A percentile compares a stretch with the other conserved stretches of the same genome.
Evolutionary conservation across 23 tunicate genomes (phyloP).

Genomic region (Halocynthia roretzi): DNA sequence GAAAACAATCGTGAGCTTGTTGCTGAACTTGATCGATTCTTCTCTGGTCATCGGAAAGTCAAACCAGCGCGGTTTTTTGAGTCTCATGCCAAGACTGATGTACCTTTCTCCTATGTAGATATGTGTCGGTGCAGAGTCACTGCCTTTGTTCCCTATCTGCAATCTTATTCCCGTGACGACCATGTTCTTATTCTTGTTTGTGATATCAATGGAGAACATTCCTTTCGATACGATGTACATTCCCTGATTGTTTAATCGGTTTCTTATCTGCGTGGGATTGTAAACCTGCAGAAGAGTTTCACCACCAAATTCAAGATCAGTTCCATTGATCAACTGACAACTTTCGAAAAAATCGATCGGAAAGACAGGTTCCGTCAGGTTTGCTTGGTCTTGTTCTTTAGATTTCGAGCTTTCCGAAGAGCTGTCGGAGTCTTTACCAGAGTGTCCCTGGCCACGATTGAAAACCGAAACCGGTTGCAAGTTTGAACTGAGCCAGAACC

Average conservation of each 20-base stretch:
- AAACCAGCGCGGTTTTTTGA: slow-evolving; percentile 77
- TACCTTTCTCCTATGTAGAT: slow-evolving; percentile 57
- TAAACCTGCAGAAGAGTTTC: slow-evolving; percentile 70
- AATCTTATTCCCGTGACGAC: slow-evolving; percentile 78
- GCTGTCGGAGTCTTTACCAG: neutral
- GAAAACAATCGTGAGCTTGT: slow-evolving; percentile 38
- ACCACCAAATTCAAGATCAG: slow-evolving; percentile 83
- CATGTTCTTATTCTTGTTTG: slow-evolving; percentile 75
- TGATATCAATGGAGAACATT: slow-evolving; percentile 41
- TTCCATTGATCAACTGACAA: slow-evolving; percentile 59
- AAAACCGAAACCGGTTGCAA: slow-evolving; percentile 49
- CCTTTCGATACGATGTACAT: slow-evolving; percentile 61
- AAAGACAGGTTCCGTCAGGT: slow-evolving; percentile 16
- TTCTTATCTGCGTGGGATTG: slow-evolving; percentile 75
- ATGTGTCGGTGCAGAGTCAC: slow-evolving; percentile 51
- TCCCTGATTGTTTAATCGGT: slow-evolving; percentile 70
- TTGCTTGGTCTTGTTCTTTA: neutral
- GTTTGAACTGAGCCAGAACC: slow-evolving; percentile 72
- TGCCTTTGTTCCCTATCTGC: slow-evolving; percentile 66
- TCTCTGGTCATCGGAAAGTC: slow-evolving; percentile 82
- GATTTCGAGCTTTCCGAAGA: slow-evolving; percentile 1
- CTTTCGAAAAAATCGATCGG: slow-evolving; percentile 90
- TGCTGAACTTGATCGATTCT: slow-evolving; percentile 37
- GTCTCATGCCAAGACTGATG: slow-evolving; percentile 43
- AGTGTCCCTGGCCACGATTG: neutral